phyloP scores from a whole-genome alignment of 2,888 invertebrate species.

The Plagodis pulveraria region DNA sequence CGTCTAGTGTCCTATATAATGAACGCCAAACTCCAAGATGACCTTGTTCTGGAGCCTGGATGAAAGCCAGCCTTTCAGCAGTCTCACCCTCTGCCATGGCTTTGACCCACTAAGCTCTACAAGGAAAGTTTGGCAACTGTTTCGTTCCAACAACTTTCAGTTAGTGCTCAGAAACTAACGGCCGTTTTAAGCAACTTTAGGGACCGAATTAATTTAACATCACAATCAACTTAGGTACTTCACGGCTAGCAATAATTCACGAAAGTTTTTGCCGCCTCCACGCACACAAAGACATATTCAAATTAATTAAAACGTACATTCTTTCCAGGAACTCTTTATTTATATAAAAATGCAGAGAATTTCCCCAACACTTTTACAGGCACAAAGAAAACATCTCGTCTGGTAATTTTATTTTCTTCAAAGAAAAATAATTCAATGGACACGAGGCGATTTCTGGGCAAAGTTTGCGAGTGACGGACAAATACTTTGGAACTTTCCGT shows the following conservation, averaged over 20 bases:
- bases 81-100: constrained; percentile 34
- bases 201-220: constrained; percentile 17
- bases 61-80: constrained; percentile 42
- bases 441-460: constrained; percentile 40
- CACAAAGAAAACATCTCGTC: constrained; percentile 29
- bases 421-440: constrained; percentile 39
- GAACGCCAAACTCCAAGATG: constrained; percentile 39
- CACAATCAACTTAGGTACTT: constrained; percentile 6
- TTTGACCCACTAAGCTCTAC: constrained; percentile 48
- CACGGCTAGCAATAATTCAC: constrained; percentile 1
- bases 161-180: constrained; percentile 22
- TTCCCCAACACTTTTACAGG: constrained; percentile 18
- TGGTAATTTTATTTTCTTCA: constrained; percentile 33
- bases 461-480: constrained; percentile 46
- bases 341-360: constrained; percentile 23
- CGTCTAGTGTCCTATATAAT: constrained; percentile 27
- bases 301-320: constrained; percentile 19
- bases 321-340: constrained; percentile 15
- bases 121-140: constrained; percentile 33
- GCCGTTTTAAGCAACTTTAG: constrained; percentile 21
- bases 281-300: constrained; percentile 1
- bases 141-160: constrained; percentile 22
- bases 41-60: constrained; percentile 50
- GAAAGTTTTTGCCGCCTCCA: neutral
- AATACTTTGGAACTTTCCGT: constrained; percentile 48